These are phyloP conservation scores for Anagyrus pseudococci DNA, from an alignment of 2,888 invertebrate genomes.

Conservation along the genomic window DNA sequence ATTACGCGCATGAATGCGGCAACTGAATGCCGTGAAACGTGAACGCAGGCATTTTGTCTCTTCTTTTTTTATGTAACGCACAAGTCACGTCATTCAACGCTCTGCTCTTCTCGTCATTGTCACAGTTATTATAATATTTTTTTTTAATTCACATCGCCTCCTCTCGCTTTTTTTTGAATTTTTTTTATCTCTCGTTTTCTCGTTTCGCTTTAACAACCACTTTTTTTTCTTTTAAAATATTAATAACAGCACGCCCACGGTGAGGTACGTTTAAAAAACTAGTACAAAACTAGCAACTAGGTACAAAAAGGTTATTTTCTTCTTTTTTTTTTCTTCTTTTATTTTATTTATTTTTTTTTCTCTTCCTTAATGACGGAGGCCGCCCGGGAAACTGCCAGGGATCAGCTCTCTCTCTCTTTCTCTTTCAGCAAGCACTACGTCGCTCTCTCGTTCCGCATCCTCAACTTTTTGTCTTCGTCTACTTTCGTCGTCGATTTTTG, in stretches of 20 bases:
- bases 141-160: slow-evolving; percentile 45
- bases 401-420: slow-evolving; percentile 46
- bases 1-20: neutral
- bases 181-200: slow-evolving; percentile 11
- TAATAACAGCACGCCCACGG: slow-evolving; percentile 58
- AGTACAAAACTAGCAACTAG: slow-evolving; percentile 69
- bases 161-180: slow-evolving; percentile 27
- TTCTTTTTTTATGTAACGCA: slow-evolving; percentile 36
- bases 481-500: slow-evolving; percentile 8
- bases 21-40: slow-evolving; percentile 33
- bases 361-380: slow-evolving; percentile 37
- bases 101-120: slow-evolving; percentile 13
- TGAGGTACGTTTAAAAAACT: slow-evolving; percentile 66
- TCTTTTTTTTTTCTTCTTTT: slow-evolving; percentile 6
- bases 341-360: slow-evolving; percentile 11
- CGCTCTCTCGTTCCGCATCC: slow-evolving; percentile 27
- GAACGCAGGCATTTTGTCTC: slow-evolving; percentile 38
- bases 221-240: slow-evolving; percentile 50
- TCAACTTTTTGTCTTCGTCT: slow-evolving; percentile 28
- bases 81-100: slow-evolving; percentile 15
- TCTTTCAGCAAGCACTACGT: slow-evolving; percentile 4
- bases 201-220: slow-evolving; percentile 50
- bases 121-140: slow-evolving; percentile 28
- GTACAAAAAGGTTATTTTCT: slow-evolving; percentile 61
- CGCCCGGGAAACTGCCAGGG: slow-evolving; percentile 55